Evolutionary conservation across 2,888 invertebrate species (phyloP).

Genomic region (Epistrophella euchroma): DNA sequence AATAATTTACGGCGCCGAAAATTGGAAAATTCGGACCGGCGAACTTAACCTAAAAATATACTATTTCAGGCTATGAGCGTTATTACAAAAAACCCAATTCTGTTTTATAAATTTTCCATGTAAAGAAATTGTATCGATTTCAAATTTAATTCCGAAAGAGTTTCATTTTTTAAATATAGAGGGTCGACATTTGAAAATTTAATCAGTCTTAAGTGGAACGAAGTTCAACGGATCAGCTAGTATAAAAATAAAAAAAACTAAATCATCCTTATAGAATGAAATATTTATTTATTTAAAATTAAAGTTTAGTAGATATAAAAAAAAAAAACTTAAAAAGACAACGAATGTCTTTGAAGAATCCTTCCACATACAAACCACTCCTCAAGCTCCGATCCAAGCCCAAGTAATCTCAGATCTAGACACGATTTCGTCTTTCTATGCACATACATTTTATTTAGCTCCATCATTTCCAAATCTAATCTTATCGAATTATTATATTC

Average conservation of each 20-base stretch:
- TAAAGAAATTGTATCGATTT: too few relatives aligned
- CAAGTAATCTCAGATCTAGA: slow-evolving; percentile 12
- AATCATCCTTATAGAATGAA: background rate
- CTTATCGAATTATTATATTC: background rate
- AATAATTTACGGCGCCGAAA: too few relatives aligned
- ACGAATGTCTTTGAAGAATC: slow-evolving; percentile 44
- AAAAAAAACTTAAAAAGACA: slow-evolving; percentile 13
- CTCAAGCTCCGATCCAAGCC: background rate
- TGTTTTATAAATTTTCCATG: too few relatives aligned
- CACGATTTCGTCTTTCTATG: slow-evolving; percentile 18
- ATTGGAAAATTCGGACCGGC: too few relatives aligned
- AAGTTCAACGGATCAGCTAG: too few relatives aligned
- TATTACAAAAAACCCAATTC: too few relatives aligned
- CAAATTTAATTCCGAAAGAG: too few relatives aligned
- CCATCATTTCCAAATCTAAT: background rate
- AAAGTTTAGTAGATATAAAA: background rate
- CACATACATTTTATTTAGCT: background rate
- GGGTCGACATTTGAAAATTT: too few relatives aligned
- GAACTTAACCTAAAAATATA: too few relatives aligned
- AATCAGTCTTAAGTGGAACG: too few relatives aligned
- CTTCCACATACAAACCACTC: slow-evolving; percentile 6
- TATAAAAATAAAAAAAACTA: background rate
- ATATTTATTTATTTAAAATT: slow-evolving; percentile 18
- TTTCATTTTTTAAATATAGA: too few relatives aligned
- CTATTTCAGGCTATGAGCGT: too few relatives aligned